phyloP scores from a whole-genome alignment of 2,888 invertebrate genomes.

The Trichacis sp. region DNA sequence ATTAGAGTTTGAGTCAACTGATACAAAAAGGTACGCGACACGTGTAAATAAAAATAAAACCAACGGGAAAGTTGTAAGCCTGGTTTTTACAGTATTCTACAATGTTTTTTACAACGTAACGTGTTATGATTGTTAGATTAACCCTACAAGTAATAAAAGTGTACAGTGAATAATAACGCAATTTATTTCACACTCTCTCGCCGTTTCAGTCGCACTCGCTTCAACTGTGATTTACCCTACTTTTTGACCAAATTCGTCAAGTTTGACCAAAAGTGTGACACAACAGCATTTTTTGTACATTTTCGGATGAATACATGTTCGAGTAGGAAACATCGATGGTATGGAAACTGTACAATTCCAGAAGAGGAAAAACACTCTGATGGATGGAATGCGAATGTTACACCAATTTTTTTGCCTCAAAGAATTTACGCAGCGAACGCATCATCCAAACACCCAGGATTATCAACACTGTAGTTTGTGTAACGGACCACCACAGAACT shows the following conservation, averaged over 20 bases:
- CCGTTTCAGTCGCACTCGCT: too few relatives aligned
- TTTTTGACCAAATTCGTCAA: not conserved
- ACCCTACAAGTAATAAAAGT: not conserved
- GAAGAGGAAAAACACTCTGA: not conserved
- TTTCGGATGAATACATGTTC: not conserved
- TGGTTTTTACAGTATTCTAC: constrained; percentile 4
- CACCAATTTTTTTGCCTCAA: constrained; percentile 98
- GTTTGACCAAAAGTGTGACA: too few relatives aligned
- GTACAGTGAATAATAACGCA: not conserved
- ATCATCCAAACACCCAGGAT: constrained; percentile 98
- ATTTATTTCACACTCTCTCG: not conserved
- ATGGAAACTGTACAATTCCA: constrained; percentile 8
- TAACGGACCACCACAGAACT: constrained; percentile 96
- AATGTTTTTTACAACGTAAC: not conserved
- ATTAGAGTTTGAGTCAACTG: not conserved
- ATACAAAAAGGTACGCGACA: constrained; percentile 1
- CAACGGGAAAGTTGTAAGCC: not conserved
- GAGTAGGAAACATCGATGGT: not conserved
- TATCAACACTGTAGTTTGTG: constrained; percentile 90
- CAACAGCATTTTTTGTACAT: not conserved
- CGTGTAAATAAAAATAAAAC: not conserved
- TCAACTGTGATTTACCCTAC: not conserved
- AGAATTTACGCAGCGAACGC: constrained; percentile 95
- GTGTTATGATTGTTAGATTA: not conserved
- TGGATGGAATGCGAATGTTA: constrained; percentile 67